Base-by-base conservation (phyloP, 2,797 vertebrate species). In the Fistularia tabacaria region DNA sequence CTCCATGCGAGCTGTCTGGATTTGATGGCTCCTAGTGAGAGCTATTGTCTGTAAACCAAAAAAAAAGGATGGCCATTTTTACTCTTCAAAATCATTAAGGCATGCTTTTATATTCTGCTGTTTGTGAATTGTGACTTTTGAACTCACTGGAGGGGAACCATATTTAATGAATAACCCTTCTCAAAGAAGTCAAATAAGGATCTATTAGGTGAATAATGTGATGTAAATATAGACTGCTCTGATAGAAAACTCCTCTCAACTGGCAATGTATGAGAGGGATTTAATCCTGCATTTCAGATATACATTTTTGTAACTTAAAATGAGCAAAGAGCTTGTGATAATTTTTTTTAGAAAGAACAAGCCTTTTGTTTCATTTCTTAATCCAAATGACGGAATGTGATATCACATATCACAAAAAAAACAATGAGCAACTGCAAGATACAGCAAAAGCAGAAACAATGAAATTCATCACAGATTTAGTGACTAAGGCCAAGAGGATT, bases 61-160 rank as follows among this genome's bases (percentile, higher is more conserved):
- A 47, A 77, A 64, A 73, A 78, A 66, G 68, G 68, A 74, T 58
- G 64, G 74, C 70, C 65, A 49, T 60, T 64, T 60, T 71, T 55
- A 69, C 51, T 73, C 51, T 62, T 58, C 40, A 38, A 67, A 65
- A 58, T 78, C 67, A 74, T 49, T 60, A 57, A 69, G 66, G 66
- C 55, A 46, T 70, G 69, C 52, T 70, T 73, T 77, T 76, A 73
- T 71, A 54, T 58, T 64, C 50, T 38, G 14, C 71, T 73, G 54
- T 80, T 74, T 77, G 59, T 61, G 50, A 72, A 71, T 74, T 77
- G 69, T 53, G 62, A 74, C 66, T 76, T 46, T 50, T 69, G 52
- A 64, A 75, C 46, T 46, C 65, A 70, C 61, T 60, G 62, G 69
- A 74, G 66, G 57, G 59, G 63, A 76, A 74, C 60, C 51, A 36